Percentiles rank a stretch among this genome's conserved stretches.
These are phyloP conservation scores for Podarcis siculus DNA, from an alignment of 2,797 vertebrate genomes.

Conservation along the genomic window DNA sequence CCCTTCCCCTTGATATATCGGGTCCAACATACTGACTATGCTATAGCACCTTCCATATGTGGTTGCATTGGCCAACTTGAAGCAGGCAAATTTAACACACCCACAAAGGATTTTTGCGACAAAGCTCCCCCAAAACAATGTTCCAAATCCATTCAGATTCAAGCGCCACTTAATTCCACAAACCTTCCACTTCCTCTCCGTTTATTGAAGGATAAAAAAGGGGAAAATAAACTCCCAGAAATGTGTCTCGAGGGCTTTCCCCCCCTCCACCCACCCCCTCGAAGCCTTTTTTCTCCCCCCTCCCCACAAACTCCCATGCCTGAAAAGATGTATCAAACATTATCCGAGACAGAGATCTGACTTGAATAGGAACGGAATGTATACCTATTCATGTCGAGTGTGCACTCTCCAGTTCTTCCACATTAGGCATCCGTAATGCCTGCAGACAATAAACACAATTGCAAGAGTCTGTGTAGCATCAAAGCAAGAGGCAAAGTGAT, in stretches of 20 bases:
- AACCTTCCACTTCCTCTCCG: constrained; percentile 38
- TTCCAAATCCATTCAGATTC: constrained; percentile 37
- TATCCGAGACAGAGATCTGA: constrained; percentile 65
- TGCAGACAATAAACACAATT: constrained; percentile 71
- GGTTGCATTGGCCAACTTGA: neutral
- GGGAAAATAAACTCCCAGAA: constrained; percentile 64
- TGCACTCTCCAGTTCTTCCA: constrained; percentile 67
- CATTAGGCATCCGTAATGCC: constrained; percentile 62
- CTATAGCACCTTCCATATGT: neutral
- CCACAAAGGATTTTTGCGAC: neutral
- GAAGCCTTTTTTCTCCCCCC: constrained; percentile 46
- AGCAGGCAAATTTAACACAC: neutral
- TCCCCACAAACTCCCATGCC: constrained; percentile 43
- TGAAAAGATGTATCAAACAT: constrained; percentile 64
- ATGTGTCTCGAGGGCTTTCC: constrained; percentile 28
- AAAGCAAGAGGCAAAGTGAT: constrained; percentile 63
- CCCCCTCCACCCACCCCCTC: constrained; percentile 31
- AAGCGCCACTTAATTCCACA: constrained; percentile 21
- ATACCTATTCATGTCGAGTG: constrained; percentile 73
- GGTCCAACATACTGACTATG: neutral
- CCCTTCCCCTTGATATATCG: neutral
- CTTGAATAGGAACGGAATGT: constrained; percentile 72
- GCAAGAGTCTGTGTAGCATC: constrained; percentile 55
- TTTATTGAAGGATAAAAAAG: constrained; percentile 43
- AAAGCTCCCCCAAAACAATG: neutral